Evolutionary conservation across 30 jellyfish, hydroid and myxozoan species (phyloP), one percentile per base, ranked within the genome.

Genomic region (Aurelia aurita complex sp. Pacific): DNA sequence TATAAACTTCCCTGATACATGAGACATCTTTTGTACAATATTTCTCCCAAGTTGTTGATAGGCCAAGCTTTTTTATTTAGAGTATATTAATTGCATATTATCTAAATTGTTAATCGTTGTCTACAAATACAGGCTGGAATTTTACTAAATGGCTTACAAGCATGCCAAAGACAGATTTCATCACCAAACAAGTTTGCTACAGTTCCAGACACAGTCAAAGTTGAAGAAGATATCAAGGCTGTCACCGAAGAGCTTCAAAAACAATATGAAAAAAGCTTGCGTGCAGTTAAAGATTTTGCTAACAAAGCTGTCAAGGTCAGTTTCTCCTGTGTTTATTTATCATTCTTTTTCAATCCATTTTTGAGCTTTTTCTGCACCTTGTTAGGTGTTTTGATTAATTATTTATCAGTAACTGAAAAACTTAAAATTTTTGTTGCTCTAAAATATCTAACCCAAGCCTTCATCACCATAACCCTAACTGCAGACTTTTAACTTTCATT

Each of bases 261-360:
- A 35, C 83, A 53, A 32, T 92, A 92, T 92, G 98, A 92, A 52
- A 76, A 74, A 68, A 60, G 91, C 6, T 82, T 92, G 23, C 80
- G 34, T 10, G 73, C 67, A 5, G 88, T 93, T 52, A 88, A 93
- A 80, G 92, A 83, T 73, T 81, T 83, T 32, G 71, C 95, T 1
- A 88, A 83, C 51, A 89, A 72, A 19, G 83, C 92, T 42, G 90
- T 93, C 36, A 87, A 93, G 96, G 98, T 92, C 57, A 46, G 57
- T 5, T 46, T 7, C 14, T 46, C 57, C 57, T 6, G 14, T 46
- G 57, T 46, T 46, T 46, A 5, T 38, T 38, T 38, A 38, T 38
- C 50, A 38, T 38, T 38, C 50, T 38, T 38, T 38, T 38, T 38
- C 50, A 38, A 38, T 38, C 50, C 50, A 38, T 5, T 38, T 38